These are phyloP conservation scores for Phortica okadai DNA, from an alignment of 2,888 invertebrate species.

Conservation along the genomic window DNA sequence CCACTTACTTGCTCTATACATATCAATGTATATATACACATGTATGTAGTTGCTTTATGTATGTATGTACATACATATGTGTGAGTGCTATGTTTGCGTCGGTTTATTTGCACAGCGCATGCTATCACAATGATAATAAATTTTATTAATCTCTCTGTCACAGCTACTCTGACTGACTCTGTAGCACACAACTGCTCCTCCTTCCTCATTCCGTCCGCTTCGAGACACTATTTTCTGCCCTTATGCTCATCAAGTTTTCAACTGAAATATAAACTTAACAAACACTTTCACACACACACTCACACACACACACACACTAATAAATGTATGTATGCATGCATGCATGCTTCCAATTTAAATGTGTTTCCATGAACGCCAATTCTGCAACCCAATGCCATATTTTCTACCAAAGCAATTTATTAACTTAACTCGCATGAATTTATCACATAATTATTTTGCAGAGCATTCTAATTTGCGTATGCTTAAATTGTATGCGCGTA, in stretches of 20 bases:
- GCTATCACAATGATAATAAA: slow-evolving; percentile 67
- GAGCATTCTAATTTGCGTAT: slow-evolving; percentile 45
- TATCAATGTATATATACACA: neutral
- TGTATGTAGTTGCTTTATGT: neutral
- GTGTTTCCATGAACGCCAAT: neutral
- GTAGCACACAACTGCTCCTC: neutral
- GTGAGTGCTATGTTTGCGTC: slow-evolving; percentile 1
- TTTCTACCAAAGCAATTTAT: slow-evolving; percentile 51
- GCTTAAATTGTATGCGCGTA: neutral
- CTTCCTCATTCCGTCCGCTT: slow-evolving; percentile 1
- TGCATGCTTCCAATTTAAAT: slow-evolving; percentile 31
- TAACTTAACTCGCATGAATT: slow-evolving; percentile 53
- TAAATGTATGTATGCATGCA: neutral
- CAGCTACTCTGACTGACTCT: slow-evolving; percentile 38
- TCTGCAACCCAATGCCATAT: neutral
- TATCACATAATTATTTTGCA: slow-evolving; percentile 59
- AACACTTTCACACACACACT: slow-evolving; percentile 13
- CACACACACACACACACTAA: slow-evolving; percentile 35
- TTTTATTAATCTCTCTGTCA: slow-evolving; percentile 66
- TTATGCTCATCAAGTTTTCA: slow-evolving; percentile 57
- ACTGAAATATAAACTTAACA: slow-evolving; percentile 54
- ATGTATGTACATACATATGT: neutral
- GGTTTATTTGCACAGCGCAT: slow-evolving; percentile 28
- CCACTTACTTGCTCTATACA: neutral
- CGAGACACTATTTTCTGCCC: slow-evolving; percentile 26